phyloP scores from a whole-genome alignment of 2,113 vertebrate genomes.

The Sturnus vulgaris region DNA sequence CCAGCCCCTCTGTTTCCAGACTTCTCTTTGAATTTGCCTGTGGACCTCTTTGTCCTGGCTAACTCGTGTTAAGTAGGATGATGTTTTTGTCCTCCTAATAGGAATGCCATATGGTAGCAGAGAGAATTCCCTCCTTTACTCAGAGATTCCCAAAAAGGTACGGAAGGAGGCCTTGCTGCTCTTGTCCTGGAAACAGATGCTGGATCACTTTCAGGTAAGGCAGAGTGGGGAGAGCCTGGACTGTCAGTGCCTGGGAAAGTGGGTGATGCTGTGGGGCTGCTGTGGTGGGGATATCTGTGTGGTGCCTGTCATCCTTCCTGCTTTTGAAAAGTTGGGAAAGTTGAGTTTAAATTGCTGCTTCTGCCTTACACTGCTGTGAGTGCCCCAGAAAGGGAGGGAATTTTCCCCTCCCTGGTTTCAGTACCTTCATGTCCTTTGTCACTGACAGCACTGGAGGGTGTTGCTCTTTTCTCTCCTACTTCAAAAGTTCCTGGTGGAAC shows the following conservation, averaged over 20 bases:
- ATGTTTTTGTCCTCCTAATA: slow-evolving; percentile 33
- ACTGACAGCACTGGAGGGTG: background rate
- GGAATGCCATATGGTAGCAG: slow-evolving; percentile 97
- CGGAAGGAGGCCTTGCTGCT: slow-evolving; percentile 91
- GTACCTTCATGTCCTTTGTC: background rate
- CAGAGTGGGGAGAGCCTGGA: background rate
- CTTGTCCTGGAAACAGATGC: slow-evolving; percentile 98
- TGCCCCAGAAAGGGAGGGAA: background rate
- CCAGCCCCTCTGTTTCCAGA: background rate
- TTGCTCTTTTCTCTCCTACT: background rate
- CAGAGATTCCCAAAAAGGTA: slow-evolving; percentile 95
- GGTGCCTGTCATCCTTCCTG: background rate
- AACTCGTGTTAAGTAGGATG: background rate
- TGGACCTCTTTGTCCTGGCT: background rate
- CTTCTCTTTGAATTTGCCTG: background rate
- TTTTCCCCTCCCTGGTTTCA: background rate
- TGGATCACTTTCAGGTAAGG: slow-evolving; percentile 96
- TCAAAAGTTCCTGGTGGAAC: background rate
- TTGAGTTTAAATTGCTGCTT: background rate
- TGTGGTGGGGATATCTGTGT: background rate
- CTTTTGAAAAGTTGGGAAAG: background rate
- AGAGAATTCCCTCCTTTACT: slow-evolving; percentile 96
- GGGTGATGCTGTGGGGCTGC: background rate
- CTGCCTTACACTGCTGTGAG: background rate
- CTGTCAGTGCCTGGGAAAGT: background rate